Base-by-base conservation (phyloP, 2,888 invertebrate genomes). In the Punctoribates punctum region DNA sequence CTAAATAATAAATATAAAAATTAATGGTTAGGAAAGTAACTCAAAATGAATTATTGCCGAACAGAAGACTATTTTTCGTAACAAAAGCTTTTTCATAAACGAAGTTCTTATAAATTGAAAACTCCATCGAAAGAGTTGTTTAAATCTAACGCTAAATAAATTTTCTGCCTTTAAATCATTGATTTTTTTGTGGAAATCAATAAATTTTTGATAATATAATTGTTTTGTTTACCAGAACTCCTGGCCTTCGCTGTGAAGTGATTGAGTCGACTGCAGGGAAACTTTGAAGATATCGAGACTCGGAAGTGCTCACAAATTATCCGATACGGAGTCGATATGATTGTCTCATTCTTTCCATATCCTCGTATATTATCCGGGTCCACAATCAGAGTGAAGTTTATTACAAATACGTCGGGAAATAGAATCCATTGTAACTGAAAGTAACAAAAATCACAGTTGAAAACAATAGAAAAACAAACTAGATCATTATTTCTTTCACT, bases 331-430 rank as follows among this genome's bases (percentile, higher is more conserved):
- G 79, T 79, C 1, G 79, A 77, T 5, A 79, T 77, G 20, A 77
- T 76, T 1, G 77, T 75, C 34, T 79, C 79, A 4, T 79, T 79
- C 27, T 76, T 73, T 0, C 80, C 80, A 67, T 79, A 80, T 5
- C 79, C 79, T 11, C 80, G 76, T 25, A 77, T 75, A 60, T 80
- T 79, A 11, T 77, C 72, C 27, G 80, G 80, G 74, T 80, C 80
- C 8, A 79, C 78, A 25, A 78, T 62, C 1, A 80, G 46, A 11
- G 79, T 80, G 34, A 80, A 77, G 9, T 76, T 77, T n/a, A 80
- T 74, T 3, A 75, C 76, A 1, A 80, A 77, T 29, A 78, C 75
- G 20, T 80, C 79, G 5, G 78, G 76, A 73, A 80, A 80, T 38
- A 80, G 65, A 62, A 80, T 77, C 60, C 78, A 77, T 11, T 79